Evolutionary conservation across 2,888 invertebrate species (phyloP), one percentile per base, ranked within the genome.

Genomic region (Hypomecis atomaria): DNA sequence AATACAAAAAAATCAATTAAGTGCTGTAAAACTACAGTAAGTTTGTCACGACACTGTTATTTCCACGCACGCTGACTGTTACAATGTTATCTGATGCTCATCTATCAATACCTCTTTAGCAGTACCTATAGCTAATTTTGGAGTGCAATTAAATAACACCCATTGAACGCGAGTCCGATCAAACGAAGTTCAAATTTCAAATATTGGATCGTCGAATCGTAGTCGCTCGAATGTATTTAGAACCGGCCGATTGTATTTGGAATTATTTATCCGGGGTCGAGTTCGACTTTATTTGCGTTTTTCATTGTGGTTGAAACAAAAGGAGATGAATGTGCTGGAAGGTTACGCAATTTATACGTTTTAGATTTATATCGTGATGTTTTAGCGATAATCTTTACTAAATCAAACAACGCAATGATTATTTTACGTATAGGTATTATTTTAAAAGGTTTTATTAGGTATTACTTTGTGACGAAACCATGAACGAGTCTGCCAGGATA

Each of bases 141-240:
- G 5, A 9, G 8, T 13, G 11, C 13, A 11, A 50, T 37, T 37
- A 37, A 48, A 50, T 50, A 50, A 0, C 49, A 11, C 9, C 49
- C 9, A 66, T 64, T 55, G 64, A 59, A 50, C 54, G 54, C 49
- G 48, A 45, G 36, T 67, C 66, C 56, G 45, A 66, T 56, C 66
- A 69, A 71, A 71, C 60, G 67, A 65, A 64, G 62, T 61, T 71
- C 69, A 59, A 65, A 66, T 67, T 69, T 65, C 66, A 64, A 67
- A 71, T 71, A 68, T 70, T 66, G 68, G 58, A 65, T 45, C 59
- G 36, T n/a, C 47, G 47, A 56, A 56, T 56, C 8, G 40, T 56
- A 40, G 40, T 10, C 40, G 23, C 7, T 10, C 49, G 55, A 50
- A 58, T 67, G 49, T 58, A 55, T 62, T 52, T 52, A 40, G 52